phyloP scores from a whole-genome alignment of 2,797 vertebrate genomes.

The Neomorphus geoffroyi region DNA sequence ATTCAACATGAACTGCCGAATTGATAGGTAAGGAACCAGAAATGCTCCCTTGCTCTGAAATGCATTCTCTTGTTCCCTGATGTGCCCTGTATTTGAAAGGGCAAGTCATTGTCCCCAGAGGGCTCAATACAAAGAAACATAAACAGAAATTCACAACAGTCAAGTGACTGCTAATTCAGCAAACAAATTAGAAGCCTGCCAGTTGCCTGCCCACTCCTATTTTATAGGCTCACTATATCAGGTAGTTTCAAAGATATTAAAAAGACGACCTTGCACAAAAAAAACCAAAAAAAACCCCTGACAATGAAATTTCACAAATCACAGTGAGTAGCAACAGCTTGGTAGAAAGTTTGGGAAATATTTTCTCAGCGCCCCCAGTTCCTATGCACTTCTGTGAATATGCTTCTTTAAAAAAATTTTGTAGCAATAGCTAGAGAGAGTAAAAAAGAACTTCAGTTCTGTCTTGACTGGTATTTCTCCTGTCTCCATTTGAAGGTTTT shows the following conservation, averaged over 20 bases:
- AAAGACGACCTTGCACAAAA: not conserved
- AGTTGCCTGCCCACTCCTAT: not conserved
- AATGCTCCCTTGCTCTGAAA: not conserved
- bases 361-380: not conserved
- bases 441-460: not conserved
- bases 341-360: not conserved
- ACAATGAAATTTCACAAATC: not conserved
- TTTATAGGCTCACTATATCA: not conserved
- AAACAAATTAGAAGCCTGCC: not conserved
- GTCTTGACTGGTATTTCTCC: not conserved
- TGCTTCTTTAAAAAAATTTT: not conserved
- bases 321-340: not conserved
- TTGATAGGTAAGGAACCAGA: not conserved
- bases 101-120: not conserved
- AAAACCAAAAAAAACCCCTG: not conserved
- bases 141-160: not conserved
- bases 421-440: not conserved
- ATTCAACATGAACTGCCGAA: no score
- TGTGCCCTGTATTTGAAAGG: not conserved
- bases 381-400: not conserved
- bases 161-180: not conserved
- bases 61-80: not conserved
- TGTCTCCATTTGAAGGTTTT: not conserved
- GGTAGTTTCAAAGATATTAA: not conserved
- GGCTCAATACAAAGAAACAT: not conserved